These are phyloP conservation scores for Lophura swinhoii DNA, from an alignment of 2,797 vertebrate genomes.

Conservation along the genomic window DNA sequence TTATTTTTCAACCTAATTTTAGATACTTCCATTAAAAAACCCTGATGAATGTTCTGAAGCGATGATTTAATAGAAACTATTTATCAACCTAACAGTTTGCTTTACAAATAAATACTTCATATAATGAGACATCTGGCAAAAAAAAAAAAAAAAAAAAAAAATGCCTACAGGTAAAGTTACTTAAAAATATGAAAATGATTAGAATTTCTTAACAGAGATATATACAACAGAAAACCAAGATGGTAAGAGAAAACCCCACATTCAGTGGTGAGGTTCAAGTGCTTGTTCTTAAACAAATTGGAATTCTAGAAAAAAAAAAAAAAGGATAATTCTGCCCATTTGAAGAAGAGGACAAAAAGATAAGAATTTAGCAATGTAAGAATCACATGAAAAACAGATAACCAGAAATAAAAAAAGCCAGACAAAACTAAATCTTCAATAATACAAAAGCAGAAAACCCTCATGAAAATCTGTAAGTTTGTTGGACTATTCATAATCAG, in stretches of 20 bases:
- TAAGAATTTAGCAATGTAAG: no score
- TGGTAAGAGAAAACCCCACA: not conserved
- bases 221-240: not conserved
- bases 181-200: constrained; percentile 2
- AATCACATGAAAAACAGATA: no score
- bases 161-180: not conserved
- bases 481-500: not conserved
- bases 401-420: not conserved
- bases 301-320: not conserved
- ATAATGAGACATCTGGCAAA: not conserved
- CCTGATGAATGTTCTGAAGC: not conserved
- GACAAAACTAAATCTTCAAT: not conserved
- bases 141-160: not conserved
- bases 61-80: constrained; percentile 13
- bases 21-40: not conserved
- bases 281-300: not conserved
- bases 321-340: not conserved
- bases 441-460: not conserved
- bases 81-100: constrained; percentile 26
- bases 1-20: constrained; percentile 32
- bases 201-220: not conserved
- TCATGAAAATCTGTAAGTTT: not conserved
- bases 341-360: not conserved
- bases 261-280: not conserved
- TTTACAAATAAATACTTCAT: constrained; percentile 4